These are phyloP conservation scores for Zaprionus lachaisei DNA, from an alignment of 1,140 invertebrate species.

Conservation along the genomic window DNA sequence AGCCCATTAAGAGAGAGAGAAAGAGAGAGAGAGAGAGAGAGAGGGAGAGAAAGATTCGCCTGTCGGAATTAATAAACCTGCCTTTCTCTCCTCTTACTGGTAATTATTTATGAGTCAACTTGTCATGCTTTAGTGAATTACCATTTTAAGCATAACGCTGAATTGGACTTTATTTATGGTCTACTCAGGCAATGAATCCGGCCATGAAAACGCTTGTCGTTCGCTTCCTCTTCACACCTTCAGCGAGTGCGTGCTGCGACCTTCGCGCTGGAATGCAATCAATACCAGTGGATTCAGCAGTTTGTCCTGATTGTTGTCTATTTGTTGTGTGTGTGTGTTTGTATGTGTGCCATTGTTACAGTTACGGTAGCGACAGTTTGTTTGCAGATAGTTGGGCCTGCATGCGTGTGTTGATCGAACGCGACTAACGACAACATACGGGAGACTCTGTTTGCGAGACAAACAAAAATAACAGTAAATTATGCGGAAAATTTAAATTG, in stretches of 20 bases:
- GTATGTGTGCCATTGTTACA: slow-evolving; percentile 20
- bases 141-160: slow-evolving; percentile 22
- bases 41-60: neutral
- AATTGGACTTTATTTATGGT: slow-evolving; percentile 19
- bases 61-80: neutral
- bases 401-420: slow-evolving; percentile 16
- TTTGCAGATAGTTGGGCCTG: slow-evolving; percentile 12
- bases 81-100: neutral
- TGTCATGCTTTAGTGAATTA: slow-evolving; percentile 30
- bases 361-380: slow-evolving; percentile 3
- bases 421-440: slow-evolving; percentile 1
- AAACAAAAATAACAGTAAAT: slow-evolving; percentile 11
- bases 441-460: neutral
- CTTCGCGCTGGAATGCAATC: slow-evolving; percentile 40
- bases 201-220: slow-evolving; percentile 9
- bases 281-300: slow-evolving; percentile 31
- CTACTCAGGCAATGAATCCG: slow-evolving; percentile 1
- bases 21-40: no score
- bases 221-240: slow-evolving; percentile 1
- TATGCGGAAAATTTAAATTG: slow-evolving; percentile 15
- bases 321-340: neutral
- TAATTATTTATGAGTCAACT: slow-evolving; percentile 37
- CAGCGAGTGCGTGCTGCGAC: slow-evolving; percentile 15
- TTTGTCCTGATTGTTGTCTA: slow-evolving; percentile 13
- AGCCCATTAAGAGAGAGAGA: neutral